Percentiles rank a stretch among this genome's conserved stretches.
Evolutionary conservation across 2,113 vertebrate species (phyloP).

Genomic region (Ia io): DNA sequence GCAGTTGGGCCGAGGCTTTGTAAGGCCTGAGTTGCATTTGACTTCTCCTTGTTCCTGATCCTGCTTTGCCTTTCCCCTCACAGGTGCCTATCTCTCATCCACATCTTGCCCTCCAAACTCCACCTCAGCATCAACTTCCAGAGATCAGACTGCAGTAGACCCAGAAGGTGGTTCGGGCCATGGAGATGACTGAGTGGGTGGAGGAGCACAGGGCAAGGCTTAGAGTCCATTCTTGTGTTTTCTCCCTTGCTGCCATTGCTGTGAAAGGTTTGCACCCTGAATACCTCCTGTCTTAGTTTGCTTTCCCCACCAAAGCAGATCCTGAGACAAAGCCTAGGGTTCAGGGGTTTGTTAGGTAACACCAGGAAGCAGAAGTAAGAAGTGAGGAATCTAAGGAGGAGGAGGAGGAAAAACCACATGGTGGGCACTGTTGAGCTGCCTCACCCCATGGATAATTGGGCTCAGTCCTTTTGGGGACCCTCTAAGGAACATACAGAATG

Average conservation of each 20-base stretch:
- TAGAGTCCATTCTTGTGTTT: background rate
- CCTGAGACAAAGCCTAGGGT: no score
- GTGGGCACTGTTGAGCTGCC: background rate
- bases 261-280: accelerated
- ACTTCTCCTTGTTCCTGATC: background rate
- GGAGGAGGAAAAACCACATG: background rate
- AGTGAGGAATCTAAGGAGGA: background rate
- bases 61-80: background rate
- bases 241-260: background rate
- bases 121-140: background rate
- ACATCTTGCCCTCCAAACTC: background rate
- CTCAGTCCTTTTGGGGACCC: background rate
- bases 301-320: background rate
- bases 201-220: background rate
- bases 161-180: accelerated
- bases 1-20: accelerated
- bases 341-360: background rate
- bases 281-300: background rate
- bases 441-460: accelerated
- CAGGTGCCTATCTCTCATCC: background rate
- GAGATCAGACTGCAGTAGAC: accelerated
- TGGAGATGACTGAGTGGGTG: accelerated
- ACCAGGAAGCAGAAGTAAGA: background rate
- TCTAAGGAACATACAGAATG: background rate
- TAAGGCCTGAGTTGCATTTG: background rate